These are phyloP conservation scores for Pelecanoides urinatrix DNA, from an alignment of 2,113 vertebrate species.

Conservation along the genomic window DNA sequence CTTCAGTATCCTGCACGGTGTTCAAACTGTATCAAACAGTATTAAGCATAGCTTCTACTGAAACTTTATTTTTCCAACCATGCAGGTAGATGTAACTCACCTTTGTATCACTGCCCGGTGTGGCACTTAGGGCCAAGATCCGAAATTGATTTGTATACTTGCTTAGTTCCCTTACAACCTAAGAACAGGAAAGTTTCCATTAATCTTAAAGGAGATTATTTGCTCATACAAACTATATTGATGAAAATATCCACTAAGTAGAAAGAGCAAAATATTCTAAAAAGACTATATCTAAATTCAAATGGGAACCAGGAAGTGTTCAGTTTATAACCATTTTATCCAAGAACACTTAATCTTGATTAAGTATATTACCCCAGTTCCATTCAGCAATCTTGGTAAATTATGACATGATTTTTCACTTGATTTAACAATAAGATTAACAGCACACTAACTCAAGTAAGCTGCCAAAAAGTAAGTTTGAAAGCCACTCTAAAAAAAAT, in stretches of 20 bases:
- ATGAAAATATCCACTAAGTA: neutral
- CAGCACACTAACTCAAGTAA: neutral
- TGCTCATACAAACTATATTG: neutral
- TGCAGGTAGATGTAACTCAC: slow-evolving; percentile 18
- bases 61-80: rapidly evolving
- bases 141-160: slow-evolving; percentile 88
- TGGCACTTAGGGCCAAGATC: slow-evolving; percentile 91
- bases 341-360: neutral
- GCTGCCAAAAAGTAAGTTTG: neutral
- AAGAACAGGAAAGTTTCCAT: neutral
- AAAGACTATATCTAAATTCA: neutral
- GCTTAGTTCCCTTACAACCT: slow-evolving; percentile 90
- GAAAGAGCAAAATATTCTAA: neutral
- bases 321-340: neutral
- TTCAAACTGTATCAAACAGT: neutral
- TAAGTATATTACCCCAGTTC: neutral
- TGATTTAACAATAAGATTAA: neutral
- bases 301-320: neutral
- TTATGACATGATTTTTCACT: neutral
- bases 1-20: neutral
- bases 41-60: neutral
- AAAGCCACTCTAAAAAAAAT: neutral
- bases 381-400: neutral
- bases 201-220: neutral
- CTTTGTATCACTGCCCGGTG: slow-evolving; percentile 91